Conservation (phyloP, 2,888 invertebrate species). For the Ornithoptera alexandrae region DNA sequence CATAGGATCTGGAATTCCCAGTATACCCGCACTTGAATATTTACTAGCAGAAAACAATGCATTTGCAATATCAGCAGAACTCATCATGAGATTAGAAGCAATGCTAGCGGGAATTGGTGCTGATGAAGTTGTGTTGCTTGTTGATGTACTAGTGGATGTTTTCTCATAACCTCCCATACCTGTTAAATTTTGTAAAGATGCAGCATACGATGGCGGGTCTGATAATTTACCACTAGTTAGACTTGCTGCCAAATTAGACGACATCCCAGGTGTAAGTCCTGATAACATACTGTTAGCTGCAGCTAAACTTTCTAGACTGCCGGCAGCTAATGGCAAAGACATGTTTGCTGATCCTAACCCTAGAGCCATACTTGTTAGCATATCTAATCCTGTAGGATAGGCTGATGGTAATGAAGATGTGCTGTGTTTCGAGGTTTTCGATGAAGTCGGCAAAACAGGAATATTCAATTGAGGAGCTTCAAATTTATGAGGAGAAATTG, state of each 20-base stretch:
- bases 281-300: conserved; percentile 74
- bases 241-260: conserved; percentile 67
- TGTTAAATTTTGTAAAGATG: conserved; percentile 68
- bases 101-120: conserved; percentile 76
- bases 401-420: conserved; percentile 75
- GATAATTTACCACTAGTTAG: conserved; percentile 67
- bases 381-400: conserved; percentile 73
- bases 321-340: conserved; percentile 65
- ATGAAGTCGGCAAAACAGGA: conserved; percentile 80
- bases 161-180: conserved; percentile 68
- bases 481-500: conserved; percentile 77
- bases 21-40: conserved; percentile 81
- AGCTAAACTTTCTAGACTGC: conserved; percentile 71
- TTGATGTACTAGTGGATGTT: conserved; percentile 71
- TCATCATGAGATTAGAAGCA: conserved; percentile 82
- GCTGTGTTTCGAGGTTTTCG: conserved; percentile 79
- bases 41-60: conserved; percentile 84
- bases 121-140: conserved; percentile 71
- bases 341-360: conserved; percentile 69
- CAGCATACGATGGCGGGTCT: conserved; percentile 73
- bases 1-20: conserved; percentile 87
- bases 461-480: conserved; percentile 80
- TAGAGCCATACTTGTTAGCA: conserved; percentile 76
- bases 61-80: conserved; percentile 82
- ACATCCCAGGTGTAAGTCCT: conserved; percentile 64